Conservation (phyloP, 1,140 invertebrate species). For the Lasioglossum albipes region DNA sequence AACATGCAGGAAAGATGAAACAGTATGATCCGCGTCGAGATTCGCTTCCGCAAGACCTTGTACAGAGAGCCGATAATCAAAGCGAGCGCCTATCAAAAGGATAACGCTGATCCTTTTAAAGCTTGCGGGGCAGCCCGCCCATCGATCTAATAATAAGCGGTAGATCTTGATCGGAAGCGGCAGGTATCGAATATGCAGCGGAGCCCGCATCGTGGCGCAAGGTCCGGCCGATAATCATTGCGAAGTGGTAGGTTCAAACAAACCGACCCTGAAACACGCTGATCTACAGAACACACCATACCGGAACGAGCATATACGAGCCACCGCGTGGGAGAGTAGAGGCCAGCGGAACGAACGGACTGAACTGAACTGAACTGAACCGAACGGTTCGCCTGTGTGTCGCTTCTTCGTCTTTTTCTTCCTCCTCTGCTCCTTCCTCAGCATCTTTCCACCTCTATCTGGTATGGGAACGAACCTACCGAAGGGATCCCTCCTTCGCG, state of each 20-base stretch:
- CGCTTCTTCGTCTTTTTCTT: slow-evolving; percentile 30
- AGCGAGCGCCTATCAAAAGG: too few relatives aligned
- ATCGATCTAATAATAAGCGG: background rate
- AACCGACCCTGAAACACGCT: slow-evolving; percentile 54
- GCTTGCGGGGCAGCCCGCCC: background rate
- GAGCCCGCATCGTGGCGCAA: background rate
- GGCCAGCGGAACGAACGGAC: slow-evolving; percentile 8
- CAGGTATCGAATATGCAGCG: background rate
- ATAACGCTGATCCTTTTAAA: too few relatives aligned
- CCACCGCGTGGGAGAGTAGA: slow-evolving; percentile 62
- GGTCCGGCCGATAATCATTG: slow-evolving; percentile 47
- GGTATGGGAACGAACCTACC: slow-evolving; percentile 59
- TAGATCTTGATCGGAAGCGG: background rate
- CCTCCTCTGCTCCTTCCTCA: slow-evolving; percentile 22
- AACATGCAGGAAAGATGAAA: too few relatives aligned
- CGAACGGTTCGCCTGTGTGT: slow-evolving; percentile 31
- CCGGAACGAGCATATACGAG: slow-evolving; percentile 53
- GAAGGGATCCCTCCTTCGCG: slow-evolving; percentile 50
- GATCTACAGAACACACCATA: slow-evolving; percentile 62
- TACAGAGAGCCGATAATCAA: background rate
- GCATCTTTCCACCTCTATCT: slow-evolving; percentile 29
- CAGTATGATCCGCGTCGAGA: too few relatives aligned
- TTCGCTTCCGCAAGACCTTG: too few relatives aligned
- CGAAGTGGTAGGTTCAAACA: slow-evolving; percentile 36
- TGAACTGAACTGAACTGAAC: too few relatives aligned